Evolutionary conservation across 2,888 invertebrate genomes (phyloP).

Genomic region (Synanthedon myopaeformis): DNA sequence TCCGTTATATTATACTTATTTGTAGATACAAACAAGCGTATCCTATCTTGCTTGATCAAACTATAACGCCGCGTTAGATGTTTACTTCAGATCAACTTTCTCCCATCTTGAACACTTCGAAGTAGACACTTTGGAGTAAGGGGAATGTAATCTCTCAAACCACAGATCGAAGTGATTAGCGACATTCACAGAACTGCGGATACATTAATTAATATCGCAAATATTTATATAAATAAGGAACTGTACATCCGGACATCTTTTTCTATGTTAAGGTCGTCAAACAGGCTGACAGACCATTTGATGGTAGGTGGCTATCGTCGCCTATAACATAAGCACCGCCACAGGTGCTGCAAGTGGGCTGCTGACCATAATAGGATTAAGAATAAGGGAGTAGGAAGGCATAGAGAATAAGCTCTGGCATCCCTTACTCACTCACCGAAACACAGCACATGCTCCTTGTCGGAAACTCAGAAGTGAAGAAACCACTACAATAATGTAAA

Average conservation of each 20-base stretch:
- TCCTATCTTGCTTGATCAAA: conserved; percentile 2
- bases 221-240: not conserved
- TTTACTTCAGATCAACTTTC: conserved; percentile 5
- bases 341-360: no score
- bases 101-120: conserved; percentile 2
- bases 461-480: no score
- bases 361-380: no score
- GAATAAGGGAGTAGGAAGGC: no score
- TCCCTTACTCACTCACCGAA: no score
- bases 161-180: conserved; percentile 1
- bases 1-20: not conserved
- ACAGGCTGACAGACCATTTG: no score
- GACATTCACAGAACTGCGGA: not conserved
- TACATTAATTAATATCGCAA: not conserved
- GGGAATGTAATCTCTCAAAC: conserved; percentile 1
- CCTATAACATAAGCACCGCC: no score
- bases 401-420: no score
- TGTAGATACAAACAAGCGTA: conserved; percentile 4
- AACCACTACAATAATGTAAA: no score
- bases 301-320: no score
- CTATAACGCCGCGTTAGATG: conserved; percentile 1
- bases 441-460: no score
- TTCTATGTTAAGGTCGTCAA: no score
- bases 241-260: not conserved
- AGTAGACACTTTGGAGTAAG: conserved; percentile 2